Conservation (phyloP, 2,113 vertebrate genomes). For the Thinocorus orbignyianus region DNA sequence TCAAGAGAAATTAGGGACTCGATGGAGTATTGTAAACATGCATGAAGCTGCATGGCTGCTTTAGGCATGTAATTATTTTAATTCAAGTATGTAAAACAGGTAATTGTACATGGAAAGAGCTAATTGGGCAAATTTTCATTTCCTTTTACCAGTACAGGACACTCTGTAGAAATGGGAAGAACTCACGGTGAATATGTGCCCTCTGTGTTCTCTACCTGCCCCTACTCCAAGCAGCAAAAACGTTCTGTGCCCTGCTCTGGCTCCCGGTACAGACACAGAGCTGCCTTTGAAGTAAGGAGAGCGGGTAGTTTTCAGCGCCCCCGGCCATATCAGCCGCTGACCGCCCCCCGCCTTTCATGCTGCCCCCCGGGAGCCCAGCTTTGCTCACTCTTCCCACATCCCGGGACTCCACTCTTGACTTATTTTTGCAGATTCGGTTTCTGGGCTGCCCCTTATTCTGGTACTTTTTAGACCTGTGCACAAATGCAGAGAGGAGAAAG, state of each 20-base stretch:
- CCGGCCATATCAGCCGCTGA: background rate
- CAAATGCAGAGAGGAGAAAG: background rate
- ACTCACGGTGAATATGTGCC: background rate
- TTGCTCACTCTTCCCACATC: background rate
- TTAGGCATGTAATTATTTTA: conserved; percentile 28
- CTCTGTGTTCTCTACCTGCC: background rate
- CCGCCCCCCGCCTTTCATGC: background rate
- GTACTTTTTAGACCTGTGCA: background rate
- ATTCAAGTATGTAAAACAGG: background rate
- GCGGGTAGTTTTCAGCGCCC: background rate
- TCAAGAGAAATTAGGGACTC: background rate
- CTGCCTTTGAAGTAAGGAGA: background rate
- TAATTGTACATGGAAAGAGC: conserved; percentile 44
- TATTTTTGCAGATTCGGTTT: rapidly evolving
- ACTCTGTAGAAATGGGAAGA: background rate
- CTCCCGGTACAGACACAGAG: background rate
- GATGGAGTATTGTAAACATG: background rate
- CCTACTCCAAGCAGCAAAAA: background rate
- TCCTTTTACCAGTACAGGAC: background rate
- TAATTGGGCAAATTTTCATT: conserved; percentile 43
- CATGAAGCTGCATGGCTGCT: background rate
- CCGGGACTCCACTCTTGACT: background rate
- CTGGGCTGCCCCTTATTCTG: background rate
- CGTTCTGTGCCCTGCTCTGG: background rate
- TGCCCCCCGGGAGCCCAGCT: background rate